Evolutionary conservation across 2,888 invertebrate species (phyloP).

Genomic region (Trachelus iudaicus): DNA sequence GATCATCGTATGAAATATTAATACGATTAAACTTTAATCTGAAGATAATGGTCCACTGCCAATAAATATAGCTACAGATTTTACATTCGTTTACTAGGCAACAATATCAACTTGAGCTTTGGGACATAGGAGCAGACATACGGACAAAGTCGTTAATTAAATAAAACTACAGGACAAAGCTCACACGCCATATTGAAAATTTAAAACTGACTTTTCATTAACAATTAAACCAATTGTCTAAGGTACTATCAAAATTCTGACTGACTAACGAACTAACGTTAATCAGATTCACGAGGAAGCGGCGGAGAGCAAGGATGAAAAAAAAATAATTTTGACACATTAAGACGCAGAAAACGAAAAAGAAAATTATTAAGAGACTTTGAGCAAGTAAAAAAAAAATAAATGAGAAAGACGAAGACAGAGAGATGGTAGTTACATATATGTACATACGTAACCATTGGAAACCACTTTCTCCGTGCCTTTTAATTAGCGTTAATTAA

Average conservation of each 20-base stretch:
- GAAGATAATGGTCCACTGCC: too few relatives aligned
- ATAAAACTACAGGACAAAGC: not conserved
- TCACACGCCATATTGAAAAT: not conserved
- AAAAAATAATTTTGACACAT: not conserved
- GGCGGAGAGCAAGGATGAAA: not conserved
- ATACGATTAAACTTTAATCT: not conserved
- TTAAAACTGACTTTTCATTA: not conserved
- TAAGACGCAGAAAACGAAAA: not conserved
- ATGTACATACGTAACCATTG: not conserved
- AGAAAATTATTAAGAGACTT: not conserved
- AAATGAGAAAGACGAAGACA: not conserved
- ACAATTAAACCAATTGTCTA: not conserved
- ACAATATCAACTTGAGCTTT: not conserved
- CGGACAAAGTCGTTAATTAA: not conserved
- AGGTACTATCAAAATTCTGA: not conserved
- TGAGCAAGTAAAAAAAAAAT: not conserved
- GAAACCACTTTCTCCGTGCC: not conserved
- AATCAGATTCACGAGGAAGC: not conserved
- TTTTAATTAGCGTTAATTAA: not conserved
- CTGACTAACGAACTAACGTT: not conserved
- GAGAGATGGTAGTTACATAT: not conserved
- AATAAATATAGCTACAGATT: not conserved
- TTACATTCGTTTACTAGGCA: not conserved
- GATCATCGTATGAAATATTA: not conserved
- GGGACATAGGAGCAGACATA: too few relatives aligned